Base-by-base conservation (phyloP, 2,113 vertebrate genomes). In the Trinectes maculatus region DNA sequence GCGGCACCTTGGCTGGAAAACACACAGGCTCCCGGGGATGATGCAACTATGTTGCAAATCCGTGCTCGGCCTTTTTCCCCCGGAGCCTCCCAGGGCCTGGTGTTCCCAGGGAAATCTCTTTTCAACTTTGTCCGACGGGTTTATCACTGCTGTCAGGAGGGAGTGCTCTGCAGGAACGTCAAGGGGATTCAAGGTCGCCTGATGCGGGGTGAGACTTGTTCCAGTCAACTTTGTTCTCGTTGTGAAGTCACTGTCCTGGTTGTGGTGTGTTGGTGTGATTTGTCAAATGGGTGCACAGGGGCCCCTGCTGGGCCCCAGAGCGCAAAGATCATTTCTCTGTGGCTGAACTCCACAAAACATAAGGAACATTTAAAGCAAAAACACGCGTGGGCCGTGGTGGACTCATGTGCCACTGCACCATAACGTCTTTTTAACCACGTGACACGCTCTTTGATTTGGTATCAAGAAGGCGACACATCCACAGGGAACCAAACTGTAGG, bases 91-190 rank as follows among this genome's bases (percentile, higher is more conserved):
- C 75, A 34, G 1, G 85, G 84, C 15, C 29, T 31, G 3, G 82
- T 92, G 4, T 94, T 93, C 48, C 93, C 92, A 0, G 91, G 88
- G 31, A 89, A 84, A n/a, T 46, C 83, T 6, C 91, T 94, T 0
- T 92, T 93, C 63, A 84, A 59, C 42, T 93, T 92, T 19, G 71
- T 93, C 1, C 74, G 91, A 18, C 74, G 86, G 46, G 83, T 93
- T 44, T 94, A 93, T 70, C 88, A 74, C 6, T 94, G 93, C 87
- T 94, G 93, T 86, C 91, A 89, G 60, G 61, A 78, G 44, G 84
- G 92, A 16, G 43, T 78, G 2, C 64, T 25, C 44, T 94, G 93
- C 71, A 80, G 57, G 48, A 81, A 71, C 33, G 83, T 94, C 1
- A 93, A 86, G 36, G 93, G 93, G 11, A 90, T 94, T 11, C 93